A percentile compares a stretch with the other conserved stretches of the same genome.
phyloP scores from a whole-genome alignment of 2,888 invertebrate genomes.

The Brassicogethes aeneus region DNA sequence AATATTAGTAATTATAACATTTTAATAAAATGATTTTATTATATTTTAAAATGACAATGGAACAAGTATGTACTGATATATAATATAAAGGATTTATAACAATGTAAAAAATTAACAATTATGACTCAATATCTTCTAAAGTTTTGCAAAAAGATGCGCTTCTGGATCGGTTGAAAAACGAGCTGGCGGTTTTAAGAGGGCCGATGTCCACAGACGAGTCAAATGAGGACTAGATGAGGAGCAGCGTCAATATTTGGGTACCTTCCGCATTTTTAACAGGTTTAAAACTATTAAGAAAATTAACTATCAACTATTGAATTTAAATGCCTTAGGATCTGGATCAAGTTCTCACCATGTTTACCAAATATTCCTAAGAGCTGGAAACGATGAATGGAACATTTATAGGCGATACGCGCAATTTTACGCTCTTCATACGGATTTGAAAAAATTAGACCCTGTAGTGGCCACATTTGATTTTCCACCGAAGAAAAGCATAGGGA shows the following conservation, averaged over 20 bases:
- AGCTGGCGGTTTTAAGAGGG: constrained; percentile 57
- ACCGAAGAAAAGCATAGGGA: constrained; percentile 89
- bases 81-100: no score
- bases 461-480: constrained; percentile 84
- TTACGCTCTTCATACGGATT: constrained; percentile 70
- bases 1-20: no score
- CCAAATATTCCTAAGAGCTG: constrained; percentile 71
- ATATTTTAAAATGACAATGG: no score
- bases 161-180: constrained; percentile 50
- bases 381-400: constrained; percentile 92
- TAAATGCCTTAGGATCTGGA: constrained; percentile 42
- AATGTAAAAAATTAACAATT: no score
- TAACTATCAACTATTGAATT: constrained; percentile 3
- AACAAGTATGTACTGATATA: no score
- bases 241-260: constrained; percentile 74
- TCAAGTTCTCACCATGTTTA: constrained; percentile 82
- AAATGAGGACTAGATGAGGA: constrained; percentile 33
- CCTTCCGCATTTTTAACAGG: constrained; percentile 78
- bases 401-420: constrained; percentile 92
- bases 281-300: no score
- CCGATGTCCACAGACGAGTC: constrained; percentile 46
- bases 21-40: no score
- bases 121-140: no score
- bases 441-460: constrained; percentile 74
- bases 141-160: constrained; percentile 55